Evolutionary conservation across 2,113 vertebrate genomes (phyloP).

Genomic region (Stictonetta naevosa): DNA sequence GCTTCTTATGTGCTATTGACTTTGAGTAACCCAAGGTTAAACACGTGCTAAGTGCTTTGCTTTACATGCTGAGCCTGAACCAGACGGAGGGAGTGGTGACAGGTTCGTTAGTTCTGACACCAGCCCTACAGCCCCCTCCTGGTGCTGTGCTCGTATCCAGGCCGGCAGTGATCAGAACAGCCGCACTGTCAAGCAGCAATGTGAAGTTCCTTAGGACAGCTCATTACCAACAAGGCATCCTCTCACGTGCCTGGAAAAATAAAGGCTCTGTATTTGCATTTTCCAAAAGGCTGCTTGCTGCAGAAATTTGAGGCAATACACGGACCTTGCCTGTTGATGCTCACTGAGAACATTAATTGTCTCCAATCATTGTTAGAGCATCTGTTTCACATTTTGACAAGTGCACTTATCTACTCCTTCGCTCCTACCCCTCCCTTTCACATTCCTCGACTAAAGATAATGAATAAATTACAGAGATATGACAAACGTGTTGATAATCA

Average conservation of each 20-base stretch:
- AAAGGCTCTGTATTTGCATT: slow-evolving; percentile 72
- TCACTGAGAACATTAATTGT: slow-evolving; percentile 78
- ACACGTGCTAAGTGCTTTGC: not conserved
- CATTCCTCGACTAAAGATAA: slow-evolving; percentile 76
- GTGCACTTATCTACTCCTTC: slow-evolving; percentile 70
- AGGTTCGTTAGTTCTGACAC: not conserved
- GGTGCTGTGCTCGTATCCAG: not conserved
- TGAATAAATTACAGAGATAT: slow-evolving; percentile 81
- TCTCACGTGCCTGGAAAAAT: slow-evolving; percentile 65
- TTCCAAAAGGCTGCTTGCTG: slow-evolving; percentile 53
- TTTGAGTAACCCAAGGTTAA: slow-evolving; percentile 56
- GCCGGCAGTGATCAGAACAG: not conserved
- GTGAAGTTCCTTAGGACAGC: slow-evolving; percentile 36
- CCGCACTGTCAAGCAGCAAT: not conserved
- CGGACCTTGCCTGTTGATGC: slow-evolving; percentile 62
- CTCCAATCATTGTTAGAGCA: slow-evolving; percentile 77
- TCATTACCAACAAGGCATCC: slow-evolving; percentile 40
- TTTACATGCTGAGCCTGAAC: slow-evolving; percentile 18
- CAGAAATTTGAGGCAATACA: slow-evolving; percentile 62
- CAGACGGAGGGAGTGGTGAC: not conserved
- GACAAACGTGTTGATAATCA: slow-evolving; percentile 80
- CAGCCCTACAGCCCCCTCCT: not conserved
- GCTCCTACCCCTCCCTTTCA: slow-evolving; percentile 61
- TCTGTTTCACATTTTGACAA: slow-evolving; percentile 83
- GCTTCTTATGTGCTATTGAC: not conserved